Base-by-base conservation (phyloP, 2,797 vertebrate species). In the Lagodon rhomboides region DNA sequence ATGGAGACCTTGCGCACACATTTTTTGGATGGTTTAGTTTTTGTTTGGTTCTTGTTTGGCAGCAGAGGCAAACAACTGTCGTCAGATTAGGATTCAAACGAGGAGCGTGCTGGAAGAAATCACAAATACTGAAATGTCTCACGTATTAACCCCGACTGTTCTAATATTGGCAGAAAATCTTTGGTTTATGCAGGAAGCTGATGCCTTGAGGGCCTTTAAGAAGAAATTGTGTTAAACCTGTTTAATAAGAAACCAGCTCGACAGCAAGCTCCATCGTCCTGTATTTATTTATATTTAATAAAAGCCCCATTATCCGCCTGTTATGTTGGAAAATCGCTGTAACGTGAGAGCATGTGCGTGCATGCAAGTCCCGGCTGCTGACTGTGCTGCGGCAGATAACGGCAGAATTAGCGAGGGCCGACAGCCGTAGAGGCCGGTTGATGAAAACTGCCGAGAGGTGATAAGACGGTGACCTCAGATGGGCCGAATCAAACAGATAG, bases 361-460 rank as follows among this genome's bases (percentile, higher is more conserved):
- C 17, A 5, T 22, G 67, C 11, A 11, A 55, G 53, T 75, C 23
- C 25, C 17, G 47, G 25, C 68, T 51, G 65, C 75, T 66, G 75
- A 85, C 66, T 86, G 82, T 53, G 75, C 80, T 4, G 69, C 58
- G 17, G 69, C 75, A 84, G 91, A 92, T 91, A 90, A 82, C 64
- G 12, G 79, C 54, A 73, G 81, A 79, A 77, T 80, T 77, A 80
- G 73, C 38, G 68, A 72, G 67, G 58, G 75, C 68, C 58, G 64
- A 85, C 81, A 65, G 76, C 82, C 75, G 78, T 72, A 74, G 72
- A 51, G 55, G 53, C 68, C 59, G 27, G 58, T 22, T 78, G 85
- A 87, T 84, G 74, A 85, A 38, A 88, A 87, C 74, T 34, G 80
- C 60, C 6, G 20, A 51, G 75, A 72, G 73, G 82, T 71, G 89